These are phyloP conservation scores for Pollenia labialis DNA, from an alignment of 2,888 invertebrate species.

Conservation along the genomic window DNA sequence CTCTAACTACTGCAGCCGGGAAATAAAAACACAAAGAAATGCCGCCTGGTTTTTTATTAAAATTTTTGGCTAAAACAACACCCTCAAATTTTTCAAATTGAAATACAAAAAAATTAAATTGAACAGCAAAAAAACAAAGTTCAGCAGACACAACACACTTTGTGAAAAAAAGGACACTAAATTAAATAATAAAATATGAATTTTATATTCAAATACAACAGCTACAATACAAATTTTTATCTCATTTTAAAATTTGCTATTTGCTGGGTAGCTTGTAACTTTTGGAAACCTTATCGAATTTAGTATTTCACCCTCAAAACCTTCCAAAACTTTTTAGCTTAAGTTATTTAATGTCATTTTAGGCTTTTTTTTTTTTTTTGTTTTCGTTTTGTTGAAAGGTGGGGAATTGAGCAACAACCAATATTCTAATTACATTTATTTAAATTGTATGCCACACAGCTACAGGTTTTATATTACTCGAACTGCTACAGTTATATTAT, in stretches of 20 bases:
- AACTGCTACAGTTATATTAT: not conserved
- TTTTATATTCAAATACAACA: conserved; percentile 25
- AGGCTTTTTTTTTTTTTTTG: not conserved
- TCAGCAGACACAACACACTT: conserved; percentile 5
- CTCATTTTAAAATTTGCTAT: conserved; percentile 42
- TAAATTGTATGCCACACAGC: conserved; percentile 66
- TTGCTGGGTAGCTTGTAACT: conserved; percentile 6
- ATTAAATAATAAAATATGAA: conserved; percentile 55
- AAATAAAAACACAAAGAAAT: conserved; percentile 51
- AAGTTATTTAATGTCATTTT: conserved; percentile 24
- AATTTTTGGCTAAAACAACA: conserved; percentile 36
- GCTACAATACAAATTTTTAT: conserved; percentile 30
- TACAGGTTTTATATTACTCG: conserved; percentile 69
- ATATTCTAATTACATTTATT: conserved; percentile 73
- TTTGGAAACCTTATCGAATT: conserved; percentile 44
- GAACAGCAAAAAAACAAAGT: conserved; percentile 7
- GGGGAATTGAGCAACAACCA: conserved; percentile 33
- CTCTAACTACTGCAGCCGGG: not conserved
- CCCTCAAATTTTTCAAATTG: conserved; percentile 31
- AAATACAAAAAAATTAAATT: conserved; percentile 27
- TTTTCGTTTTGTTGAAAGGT: not conserved
- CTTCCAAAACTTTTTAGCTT: conserved; percentile 15
- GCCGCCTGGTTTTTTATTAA: conserved; percentile 24
- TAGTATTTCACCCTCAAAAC: conserved; percentile 36
- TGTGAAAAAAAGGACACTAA: not conserved